phyloP scores from a whole-genome alignment of 1,140 invertebrate genomes.

The Dendrolimus punctatus region DNA sequence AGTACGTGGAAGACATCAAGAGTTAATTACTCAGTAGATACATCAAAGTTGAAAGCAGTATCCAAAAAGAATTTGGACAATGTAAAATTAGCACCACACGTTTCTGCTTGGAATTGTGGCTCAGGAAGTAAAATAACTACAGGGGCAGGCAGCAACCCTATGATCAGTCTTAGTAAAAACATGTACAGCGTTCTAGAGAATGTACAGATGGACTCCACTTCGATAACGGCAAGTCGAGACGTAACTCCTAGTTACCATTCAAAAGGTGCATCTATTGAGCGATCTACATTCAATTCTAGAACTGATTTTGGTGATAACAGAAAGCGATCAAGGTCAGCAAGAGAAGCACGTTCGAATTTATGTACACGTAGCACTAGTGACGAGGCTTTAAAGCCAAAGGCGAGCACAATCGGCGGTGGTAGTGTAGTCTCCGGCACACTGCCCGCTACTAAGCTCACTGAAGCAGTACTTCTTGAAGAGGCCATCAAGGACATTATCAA shows the following conservation, averaged over 20 bases:
- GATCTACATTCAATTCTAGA: constrained; percentile 58
- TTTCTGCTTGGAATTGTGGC: constrained; percentile 45
- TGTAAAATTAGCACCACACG: constrained; percentile 52
- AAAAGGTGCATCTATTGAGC: constrained; percentile 54
- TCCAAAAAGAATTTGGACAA: constrained; percentile 48
- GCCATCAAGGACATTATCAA: constrained; percentile 39
- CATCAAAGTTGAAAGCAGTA: constrained; percentile 48
- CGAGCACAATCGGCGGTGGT: too few relatives aligned
- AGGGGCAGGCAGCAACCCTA: constrained; percentile 34
- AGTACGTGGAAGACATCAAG: constrained; percentile 45
- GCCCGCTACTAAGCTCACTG: constrained; percentile 8
- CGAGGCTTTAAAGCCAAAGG: too few relatives aligned
- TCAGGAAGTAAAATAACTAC: constrained; percentile 47
- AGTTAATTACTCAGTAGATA: constrained; percentile 45
- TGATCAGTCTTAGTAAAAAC: constrained; percentile 50
- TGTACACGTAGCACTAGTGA: too few relatives aligned
- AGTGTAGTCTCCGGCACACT: too few relatives aligned
- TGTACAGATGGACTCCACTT: constrained; percentile 39
- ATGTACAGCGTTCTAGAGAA: constrained; percentile 50
- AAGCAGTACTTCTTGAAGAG: constrained; percentile 35
- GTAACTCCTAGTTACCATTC: constrained; percentile 45
- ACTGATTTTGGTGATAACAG: constrained; percentile 40
- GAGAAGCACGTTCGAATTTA: too few relatives aligned
- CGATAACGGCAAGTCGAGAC: constrained; percentile 49
- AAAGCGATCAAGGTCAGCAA: too few relatives aligned